Evolutionary conservation across 2,113 vertebrate genomes (phyloP).

Genomic region (Scortum barcoo): DNA sequence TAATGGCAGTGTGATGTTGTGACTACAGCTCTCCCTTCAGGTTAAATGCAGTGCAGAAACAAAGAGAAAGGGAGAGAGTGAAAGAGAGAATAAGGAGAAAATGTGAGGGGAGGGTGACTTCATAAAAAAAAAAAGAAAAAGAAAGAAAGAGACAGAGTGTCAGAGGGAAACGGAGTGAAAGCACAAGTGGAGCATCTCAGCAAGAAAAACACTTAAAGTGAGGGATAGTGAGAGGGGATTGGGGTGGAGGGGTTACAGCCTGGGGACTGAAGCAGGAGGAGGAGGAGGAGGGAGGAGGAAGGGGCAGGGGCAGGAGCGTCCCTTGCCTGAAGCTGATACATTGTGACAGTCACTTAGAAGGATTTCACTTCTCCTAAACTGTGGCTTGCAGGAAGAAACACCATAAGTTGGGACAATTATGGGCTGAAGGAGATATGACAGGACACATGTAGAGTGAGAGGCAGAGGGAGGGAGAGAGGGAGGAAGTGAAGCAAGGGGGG

Average conservation of each 20-base stretch:
- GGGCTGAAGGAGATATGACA: constrained; percentile 92
- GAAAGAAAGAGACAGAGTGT: constrained; percentile 35
- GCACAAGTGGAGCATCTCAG: constrained; percentile 67
- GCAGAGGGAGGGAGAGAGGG: constrained; percentile 33
- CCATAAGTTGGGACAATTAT: constrained; percentile 90
- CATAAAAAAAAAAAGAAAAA: constrained; percentile 38
- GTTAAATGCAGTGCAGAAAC: constrained; percentile 59
- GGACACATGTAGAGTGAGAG: constrained; percentile 83
- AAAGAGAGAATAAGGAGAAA: constrained; percentile 32
- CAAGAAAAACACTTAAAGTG: constrained; percentile 75
- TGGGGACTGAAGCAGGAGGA: constrained; percentile 60
- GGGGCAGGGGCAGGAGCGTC: constrained; percentile 67
- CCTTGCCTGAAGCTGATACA: constrained; percentile 86
- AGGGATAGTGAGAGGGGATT: constrained; percentile 64
- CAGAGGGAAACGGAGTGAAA: constrained; percentile 44
- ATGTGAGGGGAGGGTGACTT: constrained; percentile 80
- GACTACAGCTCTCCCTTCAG: constrained; percentile 92
- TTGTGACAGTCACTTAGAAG: constrained; percentile 93
- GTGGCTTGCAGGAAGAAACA: constrained; percentile 87
- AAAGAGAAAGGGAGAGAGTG: constrained; percentile 34
- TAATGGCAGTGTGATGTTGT: constrained; percentile 90
- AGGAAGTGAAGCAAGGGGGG: constrained; percentile 63
- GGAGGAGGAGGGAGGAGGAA: constrained; percentile 7
- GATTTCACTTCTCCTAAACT: constrained; percentile 92
- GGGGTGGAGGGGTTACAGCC: constrained; percentile 63